A percentile compares a stretch with the other conserved stretches of the same genome.
These are phyloP conservation scores for Pipistrellus pipistrellus DNA, from an alignment of 2,797 vertebrate species.

Conservation along the genomic window DNA sequence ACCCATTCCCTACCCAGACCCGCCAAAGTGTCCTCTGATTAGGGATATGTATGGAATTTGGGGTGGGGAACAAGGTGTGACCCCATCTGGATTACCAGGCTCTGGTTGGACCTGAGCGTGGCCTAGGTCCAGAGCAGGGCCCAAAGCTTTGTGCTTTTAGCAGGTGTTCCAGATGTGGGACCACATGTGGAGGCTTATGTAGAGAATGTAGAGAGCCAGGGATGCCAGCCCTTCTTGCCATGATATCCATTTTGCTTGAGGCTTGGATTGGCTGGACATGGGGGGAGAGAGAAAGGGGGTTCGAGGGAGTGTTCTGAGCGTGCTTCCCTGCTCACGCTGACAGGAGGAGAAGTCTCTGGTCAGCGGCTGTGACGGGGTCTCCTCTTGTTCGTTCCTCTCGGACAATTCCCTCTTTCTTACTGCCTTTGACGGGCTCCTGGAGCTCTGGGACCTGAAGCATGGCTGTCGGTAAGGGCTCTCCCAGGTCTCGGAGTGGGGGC, in stretches of 20 bases:
- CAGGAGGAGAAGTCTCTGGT: constrained; percentile 92
- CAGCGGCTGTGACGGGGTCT: constrained; percentile 92
- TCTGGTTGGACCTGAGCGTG: background rate
- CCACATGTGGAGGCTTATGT: background rate
- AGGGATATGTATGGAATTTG: background rate
- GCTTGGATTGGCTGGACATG: background rate
- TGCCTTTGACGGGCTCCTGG: constrained; percentile 91
- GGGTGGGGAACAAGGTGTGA: background rate
- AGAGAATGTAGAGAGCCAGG: background rate
- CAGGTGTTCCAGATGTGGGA: background rate
- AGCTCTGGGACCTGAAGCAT: constrained; percentile 91
- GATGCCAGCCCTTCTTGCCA: background rate
- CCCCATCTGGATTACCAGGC: background rate
- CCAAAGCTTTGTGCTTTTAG: background rate
- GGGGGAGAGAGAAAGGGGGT: background rate
- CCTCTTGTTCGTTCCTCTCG: constrained; percentile 90
- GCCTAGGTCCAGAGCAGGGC: background rate
- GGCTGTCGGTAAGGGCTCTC: constrained; percentile 90
- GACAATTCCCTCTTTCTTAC: constrained; percentile 89
- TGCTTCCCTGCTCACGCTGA: background rate
- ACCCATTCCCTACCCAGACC: background rate
- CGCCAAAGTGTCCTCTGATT: background rate
- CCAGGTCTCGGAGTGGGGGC: fast-evolving
- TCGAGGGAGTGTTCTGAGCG: background rate
- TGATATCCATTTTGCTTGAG: background rate